phyloP scores from a whole-genome alignment of 2,113 vertebrate genomes.

The Antigone vipio region DNA sequence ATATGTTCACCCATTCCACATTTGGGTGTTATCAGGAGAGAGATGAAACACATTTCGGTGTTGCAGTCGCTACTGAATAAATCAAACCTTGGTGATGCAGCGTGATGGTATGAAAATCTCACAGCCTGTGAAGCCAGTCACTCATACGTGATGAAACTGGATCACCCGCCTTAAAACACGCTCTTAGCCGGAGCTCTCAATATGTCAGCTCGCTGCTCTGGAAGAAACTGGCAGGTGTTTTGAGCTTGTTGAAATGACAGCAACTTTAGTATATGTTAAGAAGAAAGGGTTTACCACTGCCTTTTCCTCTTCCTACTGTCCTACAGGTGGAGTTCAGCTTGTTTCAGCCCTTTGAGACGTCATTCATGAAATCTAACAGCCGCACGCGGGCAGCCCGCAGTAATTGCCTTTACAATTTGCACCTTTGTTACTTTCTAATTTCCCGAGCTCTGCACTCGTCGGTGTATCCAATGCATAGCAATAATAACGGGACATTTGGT shows the following conservation, averaged over 20 bases:
- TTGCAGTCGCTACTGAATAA: constrained; percentile 81
- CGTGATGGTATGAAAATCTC: constrained; percentile 39
- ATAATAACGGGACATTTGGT: background rate
- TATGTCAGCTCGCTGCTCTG: constrained; percentile 24
- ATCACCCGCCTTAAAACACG: background rate
- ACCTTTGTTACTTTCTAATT: background rate
- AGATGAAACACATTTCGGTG: constrained; percentile 83
- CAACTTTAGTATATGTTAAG: background rate
- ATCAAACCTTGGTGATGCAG: constrained; percentile 58
- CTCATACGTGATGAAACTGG: constrained; percentile 15
- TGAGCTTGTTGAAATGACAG: background rate
- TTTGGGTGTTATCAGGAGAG: constrained; percentile 43
- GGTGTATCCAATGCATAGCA: background rate
- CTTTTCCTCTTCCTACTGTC: background rate
- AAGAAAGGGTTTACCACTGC: background rate
- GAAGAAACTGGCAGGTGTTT: constrained; percentile 18
- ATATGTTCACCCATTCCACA: constrained; percentile 23
- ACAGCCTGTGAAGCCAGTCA: background rate
- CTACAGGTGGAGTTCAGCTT: background rate
- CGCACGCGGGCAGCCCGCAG: background rate
- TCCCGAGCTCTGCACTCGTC: background rate
- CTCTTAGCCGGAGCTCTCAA: constrained; percentile 16
- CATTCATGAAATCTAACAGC: background rate
- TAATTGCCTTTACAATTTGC: background rate
- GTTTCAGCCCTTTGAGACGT: background rate